A percentile compares a stretch with the other conserved stretches of the same genome.
phyloP scores from a whole-genome alignment of 1,140 invertebrate species.

The Sitophilus oryzae region DNA sequence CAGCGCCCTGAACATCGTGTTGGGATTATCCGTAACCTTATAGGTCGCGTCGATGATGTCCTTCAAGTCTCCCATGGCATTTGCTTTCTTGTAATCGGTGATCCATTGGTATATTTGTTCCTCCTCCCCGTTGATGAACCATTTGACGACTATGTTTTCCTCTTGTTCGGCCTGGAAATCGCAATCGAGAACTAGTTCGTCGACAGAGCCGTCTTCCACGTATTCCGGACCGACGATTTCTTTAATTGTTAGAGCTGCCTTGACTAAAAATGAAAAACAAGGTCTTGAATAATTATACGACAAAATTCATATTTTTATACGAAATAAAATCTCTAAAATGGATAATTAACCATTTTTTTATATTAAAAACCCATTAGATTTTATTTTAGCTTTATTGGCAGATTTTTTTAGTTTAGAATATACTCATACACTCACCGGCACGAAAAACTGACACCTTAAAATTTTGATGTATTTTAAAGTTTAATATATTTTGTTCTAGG shows the following conservation, averaged over 20 bases:
- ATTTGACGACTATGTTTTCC: constrained; percentile 32
- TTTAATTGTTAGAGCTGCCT: constrained; percentile 29
- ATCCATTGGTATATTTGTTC: constrained; percentile 38
- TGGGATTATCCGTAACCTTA: constrained; percentile 25
- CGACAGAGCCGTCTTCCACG: constrained; percentile 20
- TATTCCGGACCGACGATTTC: constrained; percentile 29
- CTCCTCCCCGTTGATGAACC: constrained; percentile 32
- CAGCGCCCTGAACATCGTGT: constrained; percentile 31
- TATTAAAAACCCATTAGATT: too few species aligned
- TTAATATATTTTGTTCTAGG: too few species aligned
- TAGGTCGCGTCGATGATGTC: constrained; percentile 29
- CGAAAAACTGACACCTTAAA: too few species aligned
- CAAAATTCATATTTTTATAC: too few species aligned
- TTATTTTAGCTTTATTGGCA: too few species aligned
- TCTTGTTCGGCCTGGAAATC: constrained; percentile 29
- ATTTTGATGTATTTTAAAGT: too few species aligned
- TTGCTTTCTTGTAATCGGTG: constrained; percentile 4
- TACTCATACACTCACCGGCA: too few species aligned
- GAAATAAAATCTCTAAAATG: too few species aligned
- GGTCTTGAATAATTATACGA: too few species aligned
- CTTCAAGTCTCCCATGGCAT: constrained; percentile 23
- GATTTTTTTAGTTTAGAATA: too few species aligned
- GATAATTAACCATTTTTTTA: too few species aligned
- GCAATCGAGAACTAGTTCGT: constrained; percentile 33
- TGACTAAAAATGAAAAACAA: constrained; percentile 30